Evolutionary conservation across 2,113 vertebrate species (phyloP).

Genomic region (Engraulis encrasicolus): DNA sequence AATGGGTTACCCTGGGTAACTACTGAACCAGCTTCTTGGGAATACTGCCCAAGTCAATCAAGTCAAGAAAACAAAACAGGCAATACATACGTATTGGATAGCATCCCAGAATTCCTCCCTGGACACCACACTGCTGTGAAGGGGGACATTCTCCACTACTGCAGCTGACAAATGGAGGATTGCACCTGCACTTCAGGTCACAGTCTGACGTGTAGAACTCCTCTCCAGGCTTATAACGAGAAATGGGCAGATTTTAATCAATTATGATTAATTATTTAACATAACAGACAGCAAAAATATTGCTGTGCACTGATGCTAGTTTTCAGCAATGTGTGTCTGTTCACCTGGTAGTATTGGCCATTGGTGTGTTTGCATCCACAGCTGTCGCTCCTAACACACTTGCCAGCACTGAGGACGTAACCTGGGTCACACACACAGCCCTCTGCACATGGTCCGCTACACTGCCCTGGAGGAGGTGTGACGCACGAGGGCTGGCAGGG

Average conservation of each 20-base stretch:
- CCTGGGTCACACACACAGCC: constrained; percentile 70
- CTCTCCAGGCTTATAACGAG: constrained; percentile 58
- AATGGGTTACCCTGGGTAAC: no score
- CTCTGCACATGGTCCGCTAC: constrained; percentile 64
- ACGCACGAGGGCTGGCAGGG: constrained; percentile 63
- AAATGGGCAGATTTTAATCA: neutral
- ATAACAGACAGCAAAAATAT: no score
- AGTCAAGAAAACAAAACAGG: neutral
- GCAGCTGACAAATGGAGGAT: constrained; percentile 58
- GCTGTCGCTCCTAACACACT: constrained; percentile 58
- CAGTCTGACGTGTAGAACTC: constrained; percentile 67
- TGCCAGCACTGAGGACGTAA: constrained; percentile 68
- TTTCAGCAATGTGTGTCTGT: neutral
- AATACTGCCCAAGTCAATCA: no score
- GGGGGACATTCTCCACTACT: constrained; percentile 54
- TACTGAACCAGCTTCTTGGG: no score
- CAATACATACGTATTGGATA: constrained; percentile 66
- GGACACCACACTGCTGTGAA: constrained; percentile 63
- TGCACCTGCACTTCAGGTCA: constrained; percentile 59
- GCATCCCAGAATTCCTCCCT: constrained; percentile 68
- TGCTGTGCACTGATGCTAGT: no score
- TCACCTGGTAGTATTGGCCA: constrained; percentile 72
- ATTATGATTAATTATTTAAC: no score
- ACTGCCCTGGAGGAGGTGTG: constrained; percentile 47
- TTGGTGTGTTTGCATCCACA: constrained; percentile 67